These are phyloP conservation scores for Agapornis roseicollis DNA, from an alignment of 2,113 vertebrate genomes.

Conservation along the genomic window DNA sequence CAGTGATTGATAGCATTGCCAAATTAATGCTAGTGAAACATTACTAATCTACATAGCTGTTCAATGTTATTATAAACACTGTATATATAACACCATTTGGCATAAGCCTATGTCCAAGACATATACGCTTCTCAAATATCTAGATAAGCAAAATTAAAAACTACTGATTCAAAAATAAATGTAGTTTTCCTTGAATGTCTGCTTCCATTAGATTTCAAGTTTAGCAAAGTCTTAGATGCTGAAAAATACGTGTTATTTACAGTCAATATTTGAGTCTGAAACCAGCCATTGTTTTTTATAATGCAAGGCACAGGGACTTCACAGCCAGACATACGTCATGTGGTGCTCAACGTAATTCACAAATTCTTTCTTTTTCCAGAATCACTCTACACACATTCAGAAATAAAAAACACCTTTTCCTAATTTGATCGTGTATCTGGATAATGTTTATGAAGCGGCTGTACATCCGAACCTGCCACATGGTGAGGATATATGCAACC, in stretches of 20 bases:
- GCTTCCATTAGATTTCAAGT: not conserved
- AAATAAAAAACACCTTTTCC: not conserved
- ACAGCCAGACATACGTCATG: accelerated
- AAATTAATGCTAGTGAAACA: not conserved
- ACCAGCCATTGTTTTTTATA: not conserved
- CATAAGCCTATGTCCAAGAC: not conserved
- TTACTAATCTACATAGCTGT: not conserved
- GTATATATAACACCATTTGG: not conserved
- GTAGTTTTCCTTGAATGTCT: not conserved
- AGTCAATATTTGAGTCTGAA: not conserved
- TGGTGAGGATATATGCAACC: not conserved
- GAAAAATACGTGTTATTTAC: not conserved
- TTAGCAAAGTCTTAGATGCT: not conserved
- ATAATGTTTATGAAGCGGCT: not conserved
- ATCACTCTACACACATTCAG: not conserved
- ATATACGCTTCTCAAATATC: not conserved
- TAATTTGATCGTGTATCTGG: not conserved
- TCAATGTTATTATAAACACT: not conserved
- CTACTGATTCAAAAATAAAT: not conserved
- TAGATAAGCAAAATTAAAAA: not conserved
- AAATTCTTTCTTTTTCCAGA: not conserved
- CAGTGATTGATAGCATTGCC: not conserved
- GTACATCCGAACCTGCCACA: not conserved
- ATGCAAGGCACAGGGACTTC: not conserved
- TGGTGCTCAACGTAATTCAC: not conserved